These are phyloP conservation scores for Tinea semifulvella DNA, from an alignment of 2,888 invertebrate genomes.

Conservation along the genomic window DNA sequence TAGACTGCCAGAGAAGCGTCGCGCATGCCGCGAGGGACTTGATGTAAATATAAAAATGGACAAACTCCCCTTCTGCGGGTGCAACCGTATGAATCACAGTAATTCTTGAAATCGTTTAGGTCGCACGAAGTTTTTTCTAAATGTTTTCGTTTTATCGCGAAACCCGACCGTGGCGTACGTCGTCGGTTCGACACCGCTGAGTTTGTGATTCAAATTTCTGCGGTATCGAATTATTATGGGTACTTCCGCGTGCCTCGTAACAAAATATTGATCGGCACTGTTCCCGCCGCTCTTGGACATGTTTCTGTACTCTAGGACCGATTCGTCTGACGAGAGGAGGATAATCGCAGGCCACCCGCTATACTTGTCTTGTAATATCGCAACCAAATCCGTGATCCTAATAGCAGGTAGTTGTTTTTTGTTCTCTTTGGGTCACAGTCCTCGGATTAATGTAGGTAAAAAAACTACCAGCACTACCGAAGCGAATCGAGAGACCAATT, in stretches of 20 bases:
- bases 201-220: slow-evolving; percentile 40
- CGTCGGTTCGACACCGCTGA: not conserved
- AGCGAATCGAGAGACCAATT: not conserved
- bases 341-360: slow-evolving; percentile 34
- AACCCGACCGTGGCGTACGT: slow-evolving; percentile 11
- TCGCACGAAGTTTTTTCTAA: slow-evolving; percentile 25
- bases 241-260: slow-evolving; percentile 46
- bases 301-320: slow-evolving; percentile 33
- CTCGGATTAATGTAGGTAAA: slow-evolving; percentile 28
- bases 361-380: not conserved
- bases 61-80: slow-evolving; percentile 62
- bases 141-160: slow-evolving; percentile 29
- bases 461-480: slow-evolving; percentile 17
- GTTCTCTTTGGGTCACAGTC: slow-evolving; percentile 45
- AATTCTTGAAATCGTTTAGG: slow-evolving; percentile 32
- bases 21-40: slow-evolving; percentile 63
- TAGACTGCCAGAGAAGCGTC: slow-evolving; percentile 59
- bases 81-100: slow-evolving; percentile 61
- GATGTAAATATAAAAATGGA: slow-evolving; percentile 66
- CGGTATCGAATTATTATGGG: slow-evolving; percentile 36
- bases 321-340: slow-evolving; percentile 33
- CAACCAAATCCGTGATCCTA: slow-evolving; percentile 23
- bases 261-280: slow-evolving; percentile 55
- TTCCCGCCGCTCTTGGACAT: slow-evolving; percentile 29
- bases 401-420: slow-evolving; percentile 58